A percentile compares a stretch with the other conserved stretches of the same genome.
These are phyloP conservation scores for Plebejus anna DNA, from an alignment of 2,888 invertebrate species.

Conservation along the genomic window DNA sequence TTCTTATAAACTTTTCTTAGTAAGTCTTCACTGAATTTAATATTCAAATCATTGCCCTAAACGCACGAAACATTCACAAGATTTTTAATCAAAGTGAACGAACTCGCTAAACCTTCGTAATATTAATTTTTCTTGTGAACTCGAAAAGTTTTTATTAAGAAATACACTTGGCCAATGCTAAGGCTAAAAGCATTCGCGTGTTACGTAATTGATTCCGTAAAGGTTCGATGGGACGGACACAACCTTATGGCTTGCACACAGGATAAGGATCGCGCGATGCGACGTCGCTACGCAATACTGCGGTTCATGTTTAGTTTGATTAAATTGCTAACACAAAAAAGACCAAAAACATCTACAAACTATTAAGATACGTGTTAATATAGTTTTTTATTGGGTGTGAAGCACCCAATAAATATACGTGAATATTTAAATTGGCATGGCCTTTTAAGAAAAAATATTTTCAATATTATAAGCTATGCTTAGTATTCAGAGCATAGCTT, in stretches of 20 bases:
- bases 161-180: conserved; percentile 38
- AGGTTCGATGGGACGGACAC: conserved; percentile 34
- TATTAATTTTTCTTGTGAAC: conserved; percentile 21
- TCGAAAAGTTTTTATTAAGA: conserved; percentile 34
- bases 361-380: too few relatives aligned
- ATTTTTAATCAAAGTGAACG: conserved; percentile 24
- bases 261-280: neutral
- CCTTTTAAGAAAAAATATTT: too few relatives aligned
- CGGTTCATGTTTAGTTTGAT: neutral
- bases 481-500: too few relatives aligned
- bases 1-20: neutral
- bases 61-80: conserved; percentile 4
- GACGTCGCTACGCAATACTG: neutral
- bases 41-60: conserved; percentile 2
- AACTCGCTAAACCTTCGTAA: conserved; percentile 21
- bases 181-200: conserved; percentile 26
- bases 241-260: conserved; percentile 13
- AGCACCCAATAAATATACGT: too few relatives aligned
- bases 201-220: conserved; percentile 25
- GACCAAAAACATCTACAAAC: too few relatives aligned
- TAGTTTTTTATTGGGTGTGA: too few relatives aligned
- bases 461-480: too few relatives aligned
- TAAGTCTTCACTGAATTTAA: conserved; percentile 1
- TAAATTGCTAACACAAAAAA: too few relatives aligned
- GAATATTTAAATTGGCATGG: too few relatives aligned